These are phyloP conservation scores for Prionace glauca DNA, from an alignment of 2,797 vertebrate species.

Conservation along the genomic window DNA sequence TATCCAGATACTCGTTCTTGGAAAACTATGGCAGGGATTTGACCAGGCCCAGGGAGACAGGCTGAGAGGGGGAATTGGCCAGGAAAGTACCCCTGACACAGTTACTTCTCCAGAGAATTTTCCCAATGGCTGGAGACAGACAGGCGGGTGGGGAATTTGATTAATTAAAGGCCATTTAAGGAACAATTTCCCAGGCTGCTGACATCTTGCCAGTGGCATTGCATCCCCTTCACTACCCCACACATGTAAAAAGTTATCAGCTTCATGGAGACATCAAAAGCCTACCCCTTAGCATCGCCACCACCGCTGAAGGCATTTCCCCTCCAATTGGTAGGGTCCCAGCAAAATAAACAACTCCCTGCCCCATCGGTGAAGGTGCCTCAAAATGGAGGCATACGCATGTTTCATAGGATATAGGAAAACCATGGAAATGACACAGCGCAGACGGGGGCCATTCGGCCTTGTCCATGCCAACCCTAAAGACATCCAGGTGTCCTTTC, in stretches of 20 bases:
- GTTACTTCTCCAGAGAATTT: background rate
- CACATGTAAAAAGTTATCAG: background rate
- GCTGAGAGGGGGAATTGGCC: background rate
- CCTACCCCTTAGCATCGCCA: too few species aligned
- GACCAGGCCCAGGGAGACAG: too few species aligned
- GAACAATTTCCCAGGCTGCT: background rate
- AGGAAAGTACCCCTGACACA: background rate
- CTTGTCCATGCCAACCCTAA: too few species aligned
- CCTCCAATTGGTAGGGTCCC: background rate
- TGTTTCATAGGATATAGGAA: too few species aligned
- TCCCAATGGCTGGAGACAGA: background rate
- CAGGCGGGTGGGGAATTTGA: background rate
- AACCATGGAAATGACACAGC: too few species aligned
- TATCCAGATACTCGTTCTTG: background rate
- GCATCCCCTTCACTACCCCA: background rate
- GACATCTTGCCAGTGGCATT: background rate
- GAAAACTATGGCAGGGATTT: background rate
- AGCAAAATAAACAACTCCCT: background rate
- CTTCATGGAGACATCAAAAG: background rate
- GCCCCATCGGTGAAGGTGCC: background rate
- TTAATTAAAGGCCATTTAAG: background rate
- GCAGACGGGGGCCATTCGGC: too few species aligned
- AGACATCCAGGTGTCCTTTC: too few species aligned
- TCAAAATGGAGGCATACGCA: background rate
- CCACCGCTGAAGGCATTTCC: background rate